Evolutionary conservation across 2,888 invertebrate genomes (phyloP).

Genomic region (Pherbina coryleti): DNA sequence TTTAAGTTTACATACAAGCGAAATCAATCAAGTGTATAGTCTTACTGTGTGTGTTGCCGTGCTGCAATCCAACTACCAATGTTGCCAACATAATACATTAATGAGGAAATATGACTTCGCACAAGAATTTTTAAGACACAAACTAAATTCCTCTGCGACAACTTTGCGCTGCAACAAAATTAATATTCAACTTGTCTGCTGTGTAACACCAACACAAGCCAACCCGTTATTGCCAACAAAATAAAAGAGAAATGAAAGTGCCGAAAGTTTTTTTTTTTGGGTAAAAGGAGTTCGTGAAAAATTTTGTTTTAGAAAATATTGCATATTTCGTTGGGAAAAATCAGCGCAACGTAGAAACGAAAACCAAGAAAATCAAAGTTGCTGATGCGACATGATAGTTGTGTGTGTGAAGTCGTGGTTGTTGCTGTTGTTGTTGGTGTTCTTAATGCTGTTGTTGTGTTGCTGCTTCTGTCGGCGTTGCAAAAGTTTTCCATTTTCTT

Average conservation of each 20-base stretch:
- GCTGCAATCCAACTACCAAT: no score
- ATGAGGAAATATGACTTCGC: slow-evolving; percentile 12
- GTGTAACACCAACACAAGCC: neutral
- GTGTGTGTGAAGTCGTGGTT: neutral
- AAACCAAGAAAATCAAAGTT: slow-evolving; percentile 8
- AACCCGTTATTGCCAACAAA: neutral
- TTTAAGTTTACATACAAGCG: no score
- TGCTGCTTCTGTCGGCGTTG: neutral
- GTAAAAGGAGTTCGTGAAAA: neutral
- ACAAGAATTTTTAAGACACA: neutral
- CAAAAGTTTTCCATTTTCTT: slow-evolving; percentile 21
- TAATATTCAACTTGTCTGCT: neutral
- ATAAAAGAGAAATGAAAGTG: neutral
- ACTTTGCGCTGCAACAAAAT: neutral
- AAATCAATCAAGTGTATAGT: no score
- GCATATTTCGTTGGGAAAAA: slow-evolving; percentile 14
- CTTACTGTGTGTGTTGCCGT: no score
- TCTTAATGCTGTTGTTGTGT: slow-evolving; percentile 2
- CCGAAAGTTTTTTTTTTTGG: neutral
- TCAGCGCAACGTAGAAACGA: slow-evolving; percentile 6
- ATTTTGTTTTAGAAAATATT: slow-evolving; percentile 16
- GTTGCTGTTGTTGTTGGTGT: neutral
- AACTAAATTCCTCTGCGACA: slow-evolving; percentile 6
- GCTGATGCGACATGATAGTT: neutral
- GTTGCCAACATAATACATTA: neutral